A percentile compares a stretch with the other conserved stretches of the same genome.
Conservation (phyloP, 2,888 invertebrate species). For the Dromius quadrimaculatus region DNA sequence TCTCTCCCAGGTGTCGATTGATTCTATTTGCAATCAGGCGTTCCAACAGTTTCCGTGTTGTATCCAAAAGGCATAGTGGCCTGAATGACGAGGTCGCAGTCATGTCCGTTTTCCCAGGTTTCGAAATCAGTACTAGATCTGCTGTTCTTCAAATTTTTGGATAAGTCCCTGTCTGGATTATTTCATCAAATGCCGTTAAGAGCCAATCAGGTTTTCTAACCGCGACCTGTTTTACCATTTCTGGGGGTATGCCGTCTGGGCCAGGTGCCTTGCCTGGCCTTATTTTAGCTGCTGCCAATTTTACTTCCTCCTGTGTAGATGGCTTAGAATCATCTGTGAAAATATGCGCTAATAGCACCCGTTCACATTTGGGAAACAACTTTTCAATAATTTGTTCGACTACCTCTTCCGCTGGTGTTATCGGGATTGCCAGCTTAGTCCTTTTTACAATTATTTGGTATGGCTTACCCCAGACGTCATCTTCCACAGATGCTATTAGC, state of each 20-base stretch:
- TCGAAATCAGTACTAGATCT: neutral
- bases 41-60: constrained; percentile 38
- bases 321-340: too few species aligned
- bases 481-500: neutral
- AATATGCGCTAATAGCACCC: neutral
- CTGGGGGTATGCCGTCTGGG: neutral
- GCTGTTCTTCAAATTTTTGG: neutral
- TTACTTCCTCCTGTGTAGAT: neutral
- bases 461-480: constrained; percentile 8
- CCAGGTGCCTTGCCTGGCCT: neutral
- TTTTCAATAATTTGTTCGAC: neutral
- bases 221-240: neutral
- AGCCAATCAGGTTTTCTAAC: neutral
- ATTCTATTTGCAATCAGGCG: constrained; percentile 36
- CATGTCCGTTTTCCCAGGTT: neutral
- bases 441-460: constrained; percentile 4
- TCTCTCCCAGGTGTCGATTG: constrained; percentile 36
- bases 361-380: neutral
- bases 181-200: neutral
- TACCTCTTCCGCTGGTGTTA: neutral
- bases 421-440: neutral
- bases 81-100: neutral
- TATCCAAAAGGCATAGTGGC: constrained; percentile 4
- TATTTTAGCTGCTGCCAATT: neutral
- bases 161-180: neutral